Evolutionary conservation across 2,797 vertebrate species (phyloP), one percentile per base, ranked within the genome.

Genomic region (Sebastes matsubarae): DNA sequence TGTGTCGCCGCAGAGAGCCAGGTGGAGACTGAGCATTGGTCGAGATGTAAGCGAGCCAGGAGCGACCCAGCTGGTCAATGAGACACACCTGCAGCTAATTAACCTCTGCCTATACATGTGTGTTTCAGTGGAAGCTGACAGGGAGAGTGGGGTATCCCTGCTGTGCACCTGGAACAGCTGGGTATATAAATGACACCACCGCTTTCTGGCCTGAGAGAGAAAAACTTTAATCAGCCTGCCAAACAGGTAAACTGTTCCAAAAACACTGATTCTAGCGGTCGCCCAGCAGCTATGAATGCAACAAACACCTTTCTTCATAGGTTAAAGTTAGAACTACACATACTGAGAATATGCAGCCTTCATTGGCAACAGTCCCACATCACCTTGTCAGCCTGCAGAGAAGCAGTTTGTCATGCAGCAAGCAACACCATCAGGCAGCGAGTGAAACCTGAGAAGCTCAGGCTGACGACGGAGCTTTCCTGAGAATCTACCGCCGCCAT

Each of bases 41-140:
- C 2, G 73, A 16, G 34, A 34, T 12, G 66, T 25, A 8, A 24
- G 60, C 2, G 16, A 85, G 73, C 80, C 78, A 87, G 25, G 25
- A 80, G 24, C 18, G 20, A 52, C 73, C 67, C 77, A 60, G 78
- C 83, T 77, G 73, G 82, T 75, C 87, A 77, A 3, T 38, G 65
- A 81, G 65, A 63, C 72, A 50, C 86, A 84, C 77, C 77, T 84
- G 89, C 80, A 81, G 73, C 58, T 85, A 60, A 86, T 88, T 86
- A 89, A 87, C 84, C 83, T 77, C 66, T 27, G 77, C 68, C 67
- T 61, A 29, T 58, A 72, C 6, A 3, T 36, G 5, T 24, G 68
- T 63, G 76, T 78, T 82, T 77, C 54, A 71, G 9, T 6, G 25
- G 63, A 38, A 52, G 72, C 81, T 57, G 72, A 82, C 72, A 75